phyloP scores from a whole-genome alignment of 2,113 vertebrate genomes.

The Chroicocephalus ridibundus region DNA sequence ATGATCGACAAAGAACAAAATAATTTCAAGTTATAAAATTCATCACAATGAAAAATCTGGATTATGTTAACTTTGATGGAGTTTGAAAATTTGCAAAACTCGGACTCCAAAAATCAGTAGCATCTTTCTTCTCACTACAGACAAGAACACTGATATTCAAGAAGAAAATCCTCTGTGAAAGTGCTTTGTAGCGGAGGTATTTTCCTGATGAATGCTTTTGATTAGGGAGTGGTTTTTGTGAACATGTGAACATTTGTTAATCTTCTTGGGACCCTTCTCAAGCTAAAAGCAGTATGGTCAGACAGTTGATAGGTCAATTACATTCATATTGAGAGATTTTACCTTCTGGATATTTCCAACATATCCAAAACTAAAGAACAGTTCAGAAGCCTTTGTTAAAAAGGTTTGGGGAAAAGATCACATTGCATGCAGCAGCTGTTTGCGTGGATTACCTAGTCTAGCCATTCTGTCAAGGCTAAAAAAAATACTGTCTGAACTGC shows the following conservation, averaged over 20 bases:
- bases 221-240: constrained; percentile 7
- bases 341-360: constrained; percentile 69
- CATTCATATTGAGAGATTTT: constrained; percentile 65
- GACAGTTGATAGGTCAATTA: constrained; percentile 59
- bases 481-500: constrained; percentile 76
- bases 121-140: not conserved
- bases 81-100: not conserved
- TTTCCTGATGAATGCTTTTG: constrained; percentile 5
- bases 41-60: not conserved
- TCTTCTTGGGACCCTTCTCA: constrained; percentile 38
- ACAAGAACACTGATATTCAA: not conserved
- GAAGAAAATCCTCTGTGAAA: constrained; percentile 26
- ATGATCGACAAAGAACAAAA: not conserved
- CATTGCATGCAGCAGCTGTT: constrained; percentile 81
- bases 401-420: constrained; percentile 74
- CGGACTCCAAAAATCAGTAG: not conserved
- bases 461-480: constrained; percentile 78
- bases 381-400: constrained; percentile 70
- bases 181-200: not conserved
- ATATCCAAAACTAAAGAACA: constrained; percentile 65
- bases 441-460: constrained; percentile 81
- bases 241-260: not conserved
- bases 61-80: not conserved
- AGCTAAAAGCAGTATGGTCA: constrained; percentile 47
- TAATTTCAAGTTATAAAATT: not conserved